Conservation (phyloP, 1,140 invertebrate species). For the Anastrepha ludens region DNA sequence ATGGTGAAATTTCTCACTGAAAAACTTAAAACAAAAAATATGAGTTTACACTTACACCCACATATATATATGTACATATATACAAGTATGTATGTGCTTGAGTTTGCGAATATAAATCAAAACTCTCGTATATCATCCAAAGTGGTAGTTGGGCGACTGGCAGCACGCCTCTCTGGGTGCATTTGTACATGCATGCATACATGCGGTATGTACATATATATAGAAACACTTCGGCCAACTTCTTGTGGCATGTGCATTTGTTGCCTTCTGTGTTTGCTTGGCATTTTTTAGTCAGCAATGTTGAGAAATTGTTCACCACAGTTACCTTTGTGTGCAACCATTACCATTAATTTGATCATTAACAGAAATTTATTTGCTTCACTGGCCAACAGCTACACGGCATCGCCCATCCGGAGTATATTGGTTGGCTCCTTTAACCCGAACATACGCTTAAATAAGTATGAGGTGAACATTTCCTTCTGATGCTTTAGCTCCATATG, state of each 20-base stretch:
- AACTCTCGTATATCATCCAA: slow-evolving; percentile 27
- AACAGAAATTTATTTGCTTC: slow-evolving; percentile 55
- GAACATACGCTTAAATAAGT: not conserved
- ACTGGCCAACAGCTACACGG: not conserved
- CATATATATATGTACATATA: not conserved
- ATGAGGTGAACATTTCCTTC: too few relatives aligned
- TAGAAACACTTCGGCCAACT: not conserved
- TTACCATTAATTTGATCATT: slow-evolving; percentile 53
- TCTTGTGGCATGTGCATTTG: not conserved
- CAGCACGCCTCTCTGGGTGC: slow-evolving; percentile 4
- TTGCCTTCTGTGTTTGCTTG: not conserved
- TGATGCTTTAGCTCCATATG: not conserved
- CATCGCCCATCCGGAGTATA: not conserved
- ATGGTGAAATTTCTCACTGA: not conserved
- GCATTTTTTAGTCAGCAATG: slow-evolving; percentile 10
- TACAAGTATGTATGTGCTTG: not conserved
- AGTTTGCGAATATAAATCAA: slow-evolving; percentile 28
- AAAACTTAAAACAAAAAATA: not conserved
- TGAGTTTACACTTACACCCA: not conserved
- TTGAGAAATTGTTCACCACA: slow-evolving; percentile 50
- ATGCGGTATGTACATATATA: not conserved
- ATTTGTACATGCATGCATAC: not conserved
- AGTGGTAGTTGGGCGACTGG: slow-evolving; percentile 18
- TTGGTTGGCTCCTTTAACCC: not conserved
- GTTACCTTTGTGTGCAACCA: slow-evolving; percentile 43